Conservation (phyloP, 2,797 vertebrate species). For the Graptemys geographica region DNA sequence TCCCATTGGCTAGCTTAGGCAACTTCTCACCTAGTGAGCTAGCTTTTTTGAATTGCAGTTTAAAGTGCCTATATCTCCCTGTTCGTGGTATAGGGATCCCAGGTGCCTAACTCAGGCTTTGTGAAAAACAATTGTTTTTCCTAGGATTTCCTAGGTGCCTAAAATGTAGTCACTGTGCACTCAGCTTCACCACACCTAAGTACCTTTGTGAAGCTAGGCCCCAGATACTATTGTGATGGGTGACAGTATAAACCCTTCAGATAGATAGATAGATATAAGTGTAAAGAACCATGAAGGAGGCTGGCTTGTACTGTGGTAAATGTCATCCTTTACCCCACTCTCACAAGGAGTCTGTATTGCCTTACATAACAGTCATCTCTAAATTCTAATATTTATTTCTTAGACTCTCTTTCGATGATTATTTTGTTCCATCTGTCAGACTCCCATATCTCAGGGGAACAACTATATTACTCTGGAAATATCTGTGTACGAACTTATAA, state of each 20-base stretch:
- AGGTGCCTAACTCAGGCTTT: background rate
- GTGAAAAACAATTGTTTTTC: background rate
- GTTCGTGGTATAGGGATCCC: background rate
- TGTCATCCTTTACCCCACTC: background rate
- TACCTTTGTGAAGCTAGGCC: background rate
- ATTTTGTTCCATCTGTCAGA: background rate
- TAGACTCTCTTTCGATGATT: background rate
- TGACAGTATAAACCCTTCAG: background rate
- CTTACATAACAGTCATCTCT: background rate
- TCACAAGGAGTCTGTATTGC: background rate
- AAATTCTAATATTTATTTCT: background rate
- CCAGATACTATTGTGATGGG: rapidly evolving
- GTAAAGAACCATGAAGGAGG: background rate
- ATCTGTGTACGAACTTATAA: background rate
- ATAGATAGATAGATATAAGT: background rate
- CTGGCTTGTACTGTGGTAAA: background rate
- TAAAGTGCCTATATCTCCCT: background rate
- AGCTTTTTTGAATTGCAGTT: background rate
- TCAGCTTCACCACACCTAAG: background rate
- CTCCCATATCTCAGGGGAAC: background rate
- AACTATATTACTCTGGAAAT: background rate
- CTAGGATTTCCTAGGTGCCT: background rate
- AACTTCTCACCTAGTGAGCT: background rate
- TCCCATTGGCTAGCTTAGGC: background rate
- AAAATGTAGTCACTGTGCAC: background rate